A percentile compares a stretch with the other conserved stretches of the same genome.
phyloP scores from a whole-genome alignment of 37 sponge, comb jelly and placozoan genomes.

The Dysidea cf. avara region DNA sequence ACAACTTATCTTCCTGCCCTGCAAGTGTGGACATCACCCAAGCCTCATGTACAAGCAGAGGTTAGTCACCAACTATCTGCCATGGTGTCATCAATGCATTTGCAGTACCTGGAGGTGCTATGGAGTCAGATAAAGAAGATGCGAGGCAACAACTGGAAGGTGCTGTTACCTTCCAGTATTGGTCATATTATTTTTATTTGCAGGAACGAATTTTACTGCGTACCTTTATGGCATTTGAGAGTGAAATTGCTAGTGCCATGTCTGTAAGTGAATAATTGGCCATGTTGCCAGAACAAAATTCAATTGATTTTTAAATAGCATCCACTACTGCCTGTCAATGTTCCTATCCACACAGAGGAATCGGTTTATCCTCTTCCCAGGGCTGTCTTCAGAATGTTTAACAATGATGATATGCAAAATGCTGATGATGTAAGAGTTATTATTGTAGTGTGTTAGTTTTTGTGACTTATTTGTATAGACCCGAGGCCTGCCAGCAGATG shows the following conservation, averaged over 20 bases:
- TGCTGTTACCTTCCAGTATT: not conserved
- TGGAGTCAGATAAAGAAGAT: conserved; percentile 87
- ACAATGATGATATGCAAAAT: conserved; percentile 51
- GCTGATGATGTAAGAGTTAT: conserved; percentile 25
- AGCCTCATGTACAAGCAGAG: conserved; percentile 68
- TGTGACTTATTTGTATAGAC: not conserved
- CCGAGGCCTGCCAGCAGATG: conserved; percentile 53
- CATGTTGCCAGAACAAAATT: too few relatives aligned
- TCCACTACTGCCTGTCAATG: conserved; percentile 57
- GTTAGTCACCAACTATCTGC: conserved; percentile 28
- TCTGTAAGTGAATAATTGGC: conserved; percentile 36
- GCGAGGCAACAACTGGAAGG: conserved; percentile 87
- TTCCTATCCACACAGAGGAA: conserved; percentile 76
- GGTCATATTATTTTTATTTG: not conserved
- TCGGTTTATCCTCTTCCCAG: conserved; percentile 79
- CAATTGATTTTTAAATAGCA: conserved; percentile 51
- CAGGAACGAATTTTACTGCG: conserved; percentile 50
- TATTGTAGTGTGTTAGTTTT: not conserved
- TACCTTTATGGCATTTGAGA: conserved; percentile 48
- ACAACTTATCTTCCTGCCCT: conserved; percentile 72
- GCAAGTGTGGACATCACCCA: conserved; percentile 68
- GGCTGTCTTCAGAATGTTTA: conserved; percentile 76
- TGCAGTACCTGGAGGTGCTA: conserved; percentile 72
- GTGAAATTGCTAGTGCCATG: conserved; percentile 51
- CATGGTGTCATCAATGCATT: not conserved